Conservation (phyloP, 2,888 invertebrate species). For the Cosmia pyralina region DNA sequence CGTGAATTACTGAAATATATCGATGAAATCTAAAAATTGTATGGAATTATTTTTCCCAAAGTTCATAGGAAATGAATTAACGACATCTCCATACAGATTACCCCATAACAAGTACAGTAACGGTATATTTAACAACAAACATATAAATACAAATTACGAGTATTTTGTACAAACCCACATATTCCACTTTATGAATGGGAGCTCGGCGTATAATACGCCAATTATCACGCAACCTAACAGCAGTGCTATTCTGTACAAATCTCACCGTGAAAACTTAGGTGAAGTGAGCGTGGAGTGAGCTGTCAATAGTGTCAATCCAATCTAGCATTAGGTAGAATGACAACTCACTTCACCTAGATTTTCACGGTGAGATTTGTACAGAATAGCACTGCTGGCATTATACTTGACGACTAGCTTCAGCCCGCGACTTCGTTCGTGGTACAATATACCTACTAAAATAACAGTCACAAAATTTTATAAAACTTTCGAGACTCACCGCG, state of each 20-base stretch:
- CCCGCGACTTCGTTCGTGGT: background rate
- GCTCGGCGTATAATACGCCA: slow-evolving; percentile 35
- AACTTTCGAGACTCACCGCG: background rate
- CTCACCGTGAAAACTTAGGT: too few relatives aligned
- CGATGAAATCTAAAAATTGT: background rate
- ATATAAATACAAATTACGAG: slow-evolving; percentile 30
- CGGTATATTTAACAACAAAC: slow-evolving; percentile 4
- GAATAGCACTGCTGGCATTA: too few relatives aligned
- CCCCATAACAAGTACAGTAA: background rate
- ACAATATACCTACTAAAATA: background rate
- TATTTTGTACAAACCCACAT: slow-evolving; percentile 20
- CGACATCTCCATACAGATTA: too few relatives aligned
- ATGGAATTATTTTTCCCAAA: too few relatives aligned
- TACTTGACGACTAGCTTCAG: slow-evolving; percentile 6
- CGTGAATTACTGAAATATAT: background rate
- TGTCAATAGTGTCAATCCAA: too few relatives aligned
- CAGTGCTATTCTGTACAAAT: too few relatives aligned
- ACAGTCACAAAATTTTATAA: background rate
- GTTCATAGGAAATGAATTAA: too few relatives aligned
- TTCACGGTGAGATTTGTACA: too few relatives aligned
- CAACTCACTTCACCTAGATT: too few relatives aligned
- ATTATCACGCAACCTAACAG: slow-evolving; percentile 59
- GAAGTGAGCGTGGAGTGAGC: too few relatives aligned
- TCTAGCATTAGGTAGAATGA: too few relatives aligned
- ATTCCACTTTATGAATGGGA: slow-evolving; percentile 59